Base-by-base conservation (phyloP, 1,140 invertebrate species). In the Drosophila rufa region DNA sequence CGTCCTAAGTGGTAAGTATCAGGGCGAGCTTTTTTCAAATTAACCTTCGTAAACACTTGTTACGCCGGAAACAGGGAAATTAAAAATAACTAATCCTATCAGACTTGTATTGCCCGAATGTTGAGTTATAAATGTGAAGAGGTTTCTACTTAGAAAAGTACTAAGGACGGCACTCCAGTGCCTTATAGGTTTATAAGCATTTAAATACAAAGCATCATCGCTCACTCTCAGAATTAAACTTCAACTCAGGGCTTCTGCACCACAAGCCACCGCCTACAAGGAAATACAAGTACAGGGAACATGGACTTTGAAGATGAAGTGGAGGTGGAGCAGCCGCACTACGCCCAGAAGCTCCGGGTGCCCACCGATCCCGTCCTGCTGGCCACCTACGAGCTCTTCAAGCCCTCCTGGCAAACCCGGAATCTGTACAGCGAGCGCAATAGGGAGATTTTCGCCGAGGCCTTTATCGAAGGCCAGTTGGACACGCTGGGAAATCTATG, bases 21-120 rank as follows among this genome's bases (percentile, higher is more conserved):
- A 9, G 4, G 22, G 61, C 78, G 38, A 58, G 56, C 47, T 84
- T 84, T 55, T 58, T 57, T 69, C 70, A 73, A 84, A 80, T 84
- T 80, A 77, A 51, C 71, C 14, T 6, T 15, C 25, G 22, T 46
- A 45, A 66, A 30, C 59, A 71, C 43, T 62, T 43, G 22, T 42
- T 45, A 46, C 40, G 27, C 55, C 27, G 7, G 9, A 30, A 17
- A 11, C 15, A 11, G 6, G 1, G 30, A 51, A 25, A 36, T 56
- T 56, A 56, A 56, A 40, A 55, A 55, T 15, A 22, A 19, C 51
- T 15, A 15, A 38, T 15, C 33, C 19, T 15, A 19, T 12, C 17
- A 9, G n/a, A 9, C n/a, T 19, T 33, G 8, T 11, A 33, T 33
- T 38, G 12, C 7, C 50, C 27, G 27, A 50, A n/a, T 2, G 7